Base-by-base conservation (phyloP, 2,113 vertebrate species). In the Zosterops borbonicus region DNA sequence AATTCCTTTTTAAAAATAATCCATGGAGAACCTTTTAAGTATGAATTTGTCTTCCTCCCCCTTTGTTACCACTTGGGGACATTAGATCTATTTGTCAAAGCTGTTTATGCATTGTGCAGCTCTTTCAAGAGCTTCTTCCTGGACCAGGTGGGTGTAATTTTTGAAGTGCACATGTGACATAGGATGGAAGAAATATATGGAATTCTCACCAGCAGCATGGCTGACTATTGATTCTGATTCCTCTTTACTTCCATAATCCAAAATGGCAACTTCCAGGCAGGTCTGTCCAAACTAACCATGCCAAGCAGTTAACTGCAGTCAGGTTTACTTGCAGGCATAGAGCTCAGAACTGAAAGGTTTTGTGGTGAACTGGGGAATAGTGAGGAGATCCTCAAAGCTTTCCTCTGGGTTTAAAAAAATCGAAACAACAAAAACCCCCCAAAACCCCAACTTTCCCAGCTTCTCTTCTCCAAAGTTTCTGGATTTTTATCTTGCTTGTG, bases 391-490 rank as follows among this genome's bases (percentile, higher is more conserved):
- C 47, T 81, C 42, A 74, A 33, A 74, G 35, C 24, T 82, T 68
- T 68, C 8, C 9, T 71, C n/a, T 79, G 23, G 3, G 15, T 12
- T 53, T 35, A 49, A 42, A 39, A 70, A 64, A 41, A 13, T 2
- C 14, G 28, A 23, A 33, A 28, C 23, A n/a, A 5, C 20, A 35
- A 31, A 25, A 25, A 0, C 2, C 4, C 11, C 21, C 12, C 3
- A 55, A 12, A 55, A 14, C 21, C 9, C 29, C 44, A 83, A 8
- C 31, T 50, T 58, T 58, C 63, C 35, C 58, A 65, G 41, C 50
- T 65, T 71, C 24, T 84, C 23, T 88, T 89, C 49, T 89, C 41
- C 33, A 46, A 42, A 56, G 46, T 87, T 62, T 79, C 77, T 91
- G 70, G 53, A 35, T 53, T 69, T 29, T 75, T 77, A 5, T 8